Evolutionary conservation across 2,888 invertebrate genomes (phyloP).

Genomic region (Calliphora vomitoria): DNA sequence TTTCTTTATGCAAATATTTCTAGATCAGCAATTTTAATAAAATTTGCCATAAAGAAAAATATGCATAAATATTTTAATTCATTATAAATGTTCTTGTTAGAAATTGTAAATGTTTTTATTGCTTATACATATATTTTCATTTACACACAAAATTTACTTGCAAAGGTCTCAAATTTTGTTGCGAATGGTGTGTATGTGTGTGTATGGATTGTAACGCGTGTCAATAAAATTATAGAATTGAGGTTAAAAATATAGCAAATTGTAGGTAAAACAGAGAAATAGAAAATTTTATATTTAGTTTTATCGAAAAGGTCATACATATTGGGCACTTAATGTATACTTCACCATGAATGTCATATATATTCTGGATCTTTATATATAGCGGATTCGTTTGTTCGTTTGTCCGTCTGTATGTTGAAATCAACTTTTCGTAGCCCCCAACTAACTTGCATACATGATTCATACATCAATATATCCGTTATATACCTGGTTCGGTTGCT

Average conservation of each 20-base stretch:
- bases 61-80: slow-evolving; percentile 44
- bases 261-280: no score
- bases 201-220: slow-evolving; percentile 4
- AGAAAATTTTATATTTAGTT: no score
- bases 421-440: no score
- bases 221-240: not conserved
- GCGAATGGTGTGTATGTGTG: not conserved
- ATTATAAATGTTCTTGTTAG: slow-evolving; percentile 48
- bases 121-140: not conserved
- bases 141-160: slow-evolving; percentile 19
- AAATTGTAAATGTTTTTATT: slow-evolving; percentile 23
- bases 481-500: no score
- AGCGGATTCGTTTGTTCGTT: no score
- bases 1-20: slow-evolving; percentile 42
- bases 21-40: slow-evolving; percentile 53
- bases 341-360: no score
- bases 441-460: no score
- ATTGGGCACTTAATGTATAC: no score
- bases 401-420: no score
- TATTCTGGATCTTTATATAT: no score
- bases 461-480: no score
- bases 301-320: no score
- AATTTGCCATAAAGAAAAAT: slow-evolving; percentile 34
- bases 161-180: slow-evolving; percentile 24
- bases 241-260: not conserved